phyloP scores from a whole-genome alignment of 1,140 invertebrate species.

The Danaus melanippus region DNA sequence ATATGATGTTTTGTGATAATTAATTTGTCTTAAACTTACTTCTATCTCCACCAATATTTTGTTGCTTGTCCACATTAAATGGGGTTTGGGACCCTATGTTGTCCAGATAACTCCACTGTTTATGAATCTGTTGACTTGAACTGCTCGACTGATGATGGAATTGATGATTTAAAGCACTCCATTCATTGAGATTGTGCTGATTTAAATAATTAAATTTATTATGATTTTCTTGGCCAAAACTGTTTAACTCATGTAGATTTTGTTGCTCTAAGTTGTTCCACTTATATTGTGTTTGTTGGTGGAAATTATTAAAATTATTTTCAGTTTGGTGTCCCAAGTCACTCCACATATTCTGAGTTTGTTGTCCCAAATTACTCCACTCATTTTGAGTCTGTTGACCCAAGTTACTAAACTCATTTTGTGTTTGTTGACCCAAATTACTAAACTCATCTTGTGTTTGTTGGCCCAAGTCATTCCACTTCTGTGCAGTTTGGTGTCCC shows the following conservation, averaged over 20 bases:
- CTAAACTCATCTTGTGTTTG: slow-evolving; percentile 25
- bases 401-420: slow-evolving; percentile 31
- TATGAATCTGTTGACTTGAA: not conserved
- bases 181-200: too few relatives aligned
- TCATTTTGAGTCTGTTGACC: slow-evolving; percentile 37
- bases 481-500: slow-evolving; percentile 22
- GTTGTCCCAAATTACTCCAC: slow-evolving; percentile 33
- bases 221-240: slow-evolving; percentile 7
- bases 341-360: slow-evolving; percentile 28
- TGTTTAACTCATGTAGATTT: not conserved
- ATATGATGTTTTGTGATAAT: too few relatives aligned
- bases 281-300: slow-evolving; percentile 36
- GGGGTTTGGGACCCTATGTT: not conserved
- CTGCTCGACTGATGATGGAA: too few relatives aligned
- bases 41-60: too few relatives aligned
- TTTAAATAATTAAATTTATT: not conserved
- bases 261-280: slow-evolving; percentile 23
- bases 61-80: not conserved
- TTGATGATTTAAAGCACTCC: too few relatives aligned
- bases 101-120: slow-evolving; percentile 6
- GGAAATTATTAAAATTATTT: slow-evolving; percentile 33
- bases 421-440: slow-evolving; percentile 34
- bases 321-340: slow-evolving; percentile 33
- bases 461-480: slow-evolving; percentile 13
- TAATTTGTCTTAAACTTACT: too few relatives aligned